Evolutionary conservation across 2,113 vertebrate species (phyloP).

Genomic region (Bufo bufo): DNA sequence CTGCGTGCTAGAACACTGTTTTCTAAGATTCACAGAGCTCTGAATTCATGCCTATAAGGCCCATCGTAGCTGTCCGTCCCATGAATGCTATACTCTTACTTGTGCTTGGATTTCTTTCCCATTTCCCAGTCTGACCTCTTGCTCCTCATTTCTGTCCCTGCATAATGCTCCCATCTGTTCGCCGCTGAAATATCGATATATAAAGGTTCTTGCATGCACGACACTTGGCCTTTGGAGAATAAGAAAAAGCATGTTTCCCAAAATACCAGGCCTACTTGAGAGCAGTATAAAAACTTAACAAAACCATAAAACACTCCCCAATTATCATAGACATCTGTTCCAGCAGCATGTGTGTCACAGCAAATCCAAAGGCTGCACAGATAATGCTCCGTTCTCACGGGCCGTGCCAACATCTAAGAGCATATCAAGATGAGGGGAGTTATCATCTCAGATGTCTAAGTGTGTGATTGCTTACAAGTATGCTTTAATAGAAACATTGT

Average conservation of each 20-base stretch:
- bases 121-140: slow-evolving; percentile 34
- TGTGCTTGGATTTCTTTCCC: slow-evolving; percentile 16
- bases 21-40: neutral
- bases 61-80: neutral
- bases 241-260: slow-evolving; percentile 43
- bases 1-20: neutral
- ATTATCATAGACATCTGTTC: slow-evolving; percentile 44
- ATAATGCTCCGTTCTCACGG: slow-evolving; percentile 46
- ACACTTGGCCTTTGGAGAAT: slow-evolving; percentile 14
- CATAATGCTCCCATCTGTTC: slow-evolving; percentile 45
- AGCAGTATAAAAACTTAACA: slow-evolving; percentile 32
- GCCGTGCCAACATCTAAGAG: slow-evolving; percentile 44
- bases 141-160: neutral
- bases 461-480: slow-evolving; percentile 31
- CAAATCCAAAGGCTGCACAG: slow-evolving; percentile 16
- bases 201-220: neutral
- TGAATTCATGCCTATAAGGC: neutral
- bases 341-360: slow-evolving; percentile 37
- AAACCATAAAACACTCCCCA: slow-evolving; percentile 39
- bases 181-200: slow-evolving; percentile 27
- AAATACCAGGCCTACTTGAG: slow-evolving; percentile 33
- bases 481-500: neutral
- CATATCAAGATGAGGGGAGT: slow-evolving; percentile 14
- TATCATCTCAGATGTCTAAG: neutral
- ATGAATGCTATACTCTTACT: neutral